phyloP scores from a whole-genome alignment of 1,140 invertebrate genomes.

The Reticulitermes speratus region DNA sequence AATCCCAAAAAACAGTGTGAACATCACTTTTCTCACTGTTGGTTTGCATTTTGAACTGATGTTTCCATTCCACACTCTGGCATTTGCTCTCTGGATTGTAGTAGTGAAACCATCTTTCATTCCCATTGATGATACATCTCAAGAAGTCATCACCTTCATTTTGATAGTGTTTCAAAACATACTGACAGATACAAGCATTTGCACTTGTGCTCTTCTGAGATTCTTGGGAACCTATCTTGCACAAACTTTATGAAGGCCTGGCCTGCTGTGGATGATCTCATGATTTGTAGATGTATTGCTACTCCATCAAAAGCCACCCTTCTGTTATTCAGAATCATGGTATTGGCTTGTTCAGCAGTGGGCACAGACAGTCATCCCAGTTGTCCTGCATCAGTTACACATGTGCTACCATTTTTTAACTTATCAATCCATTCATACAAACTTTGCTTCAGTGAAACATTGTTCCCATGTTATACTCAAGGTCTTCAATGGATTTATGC shows the following conservation, averaged over 20 bases:
- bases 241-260: constrained; percentile 15
- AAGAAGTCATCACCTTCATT: background rate
- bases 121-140: background rate
- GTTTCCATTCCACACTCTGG: constrained; percentile 22
- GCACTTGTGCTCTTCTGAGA: background rate
- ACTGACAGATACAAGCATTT: background rate
- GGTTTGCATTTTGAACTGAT: constrained; percentile 23
- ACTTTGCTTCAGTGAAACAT: too few species aligned
- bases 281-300: constrained; percentile 20
- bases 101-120: background rate
- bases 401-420: too few species aligned
- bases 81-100: constrained; percentile 19
- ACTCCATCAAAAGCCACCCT: constrained; percentile 23
- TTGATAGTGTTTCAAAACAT: background rate
- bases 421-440: too few species aligned
- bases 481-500: background rate
- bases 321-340: constrained; percentile 22
- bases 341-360: constrained; percentile 27
- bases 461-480: background rate
- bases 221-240: background rate
- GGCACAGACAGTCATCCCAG: background rate
- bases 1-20: background rate
- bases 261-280: constrained; percentile 26
- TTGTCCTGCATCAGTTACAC: background rate
- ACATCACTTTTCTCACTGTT: background rate